Percentiles rank a stretch among this genome's conserved stretches.
Evolutionary conservation across 2,113 vertebrate genomes (phyloP).

Genomic region (Camelus dromedarius): DNA sequence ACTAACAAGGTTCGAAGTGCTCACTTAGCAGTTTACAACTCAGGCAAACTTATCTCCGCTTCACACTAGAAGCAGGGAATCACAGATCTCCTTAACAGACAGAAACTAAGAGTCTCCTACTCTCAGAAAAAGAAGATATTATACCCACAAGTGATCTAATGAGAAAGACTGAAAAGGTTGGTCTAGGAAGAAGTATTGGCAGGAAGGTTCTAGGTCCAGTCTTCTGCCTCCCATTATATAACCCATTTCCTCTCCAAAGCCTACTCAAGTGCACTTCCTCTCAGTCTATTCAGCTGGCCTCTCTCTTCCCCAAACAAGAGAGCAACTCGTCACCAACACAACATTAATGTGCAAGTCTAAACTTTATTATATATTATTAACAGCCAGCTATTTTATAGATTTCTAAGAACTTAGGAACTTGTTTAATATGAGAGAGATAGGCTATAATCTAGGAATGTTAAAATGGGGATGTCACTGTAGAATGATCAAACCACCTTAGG

Average conservation of each 20-base stretch:
- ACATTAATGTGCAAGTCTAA: background rate
- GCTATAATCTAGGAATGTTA: background rate
- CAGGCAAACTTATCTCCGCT: background rate
- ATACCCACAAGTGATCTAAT: background rate
- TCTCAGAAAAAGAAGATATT: background rate
- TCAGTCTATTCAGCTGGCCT: background rate
- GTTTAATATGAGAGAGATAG: background rate
- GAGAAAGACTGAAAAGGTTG: background rate
- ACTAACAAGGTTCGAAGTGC: too few species aligned
- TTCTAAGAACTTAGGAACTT: background rate
- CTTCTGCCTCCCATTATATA: background rate
- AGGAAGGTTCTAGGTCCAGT: background rate
- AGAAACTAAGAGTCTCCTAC: background rate
- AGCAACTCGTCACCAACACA: background rate
- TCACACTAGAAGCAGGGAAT: background rate
- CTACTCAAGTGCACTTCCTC: background rate
- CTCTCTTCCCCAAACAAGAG: background rate
- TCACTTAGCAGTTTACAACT: background rate
- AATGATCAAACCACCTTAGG: conserved; percentile 46
- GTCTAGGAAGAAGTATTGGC: background rate
- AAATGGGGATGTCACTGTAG: background rate
- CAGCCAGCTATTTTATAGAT: background rate
- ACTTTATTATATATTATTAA: background rate
- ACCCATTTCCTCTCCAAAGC: background rate
- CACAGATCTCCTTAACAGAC: background rate